These are phyloP conservation scores for Elephas maximus DNA, from an alignment of 2,113 vertebrate species.

Conservation along the genomic window DNA sequence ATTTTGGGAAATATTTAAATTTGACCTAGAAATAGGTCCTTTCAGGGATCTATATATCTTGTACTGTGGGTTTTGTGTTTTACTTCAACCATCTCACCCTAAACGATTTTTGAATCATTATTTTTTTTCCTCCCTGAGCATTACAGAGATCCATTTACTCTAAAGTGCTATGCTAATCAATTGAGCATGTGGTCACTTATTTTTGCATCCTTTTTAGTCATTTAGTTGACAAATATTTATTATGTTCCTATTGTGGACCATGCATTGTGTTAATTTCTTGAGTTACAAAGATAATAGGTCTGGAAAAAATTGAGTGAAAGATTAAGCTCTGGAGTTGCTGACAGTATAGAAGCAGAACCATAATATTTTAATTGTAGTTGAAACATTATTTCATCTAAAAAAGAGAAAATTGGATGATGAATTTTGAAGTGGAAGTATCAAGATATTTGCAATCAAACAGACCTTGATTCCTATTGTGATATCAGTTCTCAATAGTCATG, in stretches of 20 bases:
- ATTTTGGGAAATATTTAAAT: conserved; percentile 23
- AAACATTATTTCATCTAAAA: neutral
- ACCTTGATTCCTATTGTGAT: neutral
- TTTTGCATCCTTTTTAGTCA: neutral
- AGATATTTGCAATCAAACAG: neutral
- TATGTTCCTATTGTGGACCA: neutral
- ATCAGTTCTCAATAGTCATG: neutral
- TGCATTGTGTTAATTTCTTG: neutral
- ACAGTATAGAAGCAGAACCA: neutral
- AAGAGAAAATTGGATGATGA: neutral
- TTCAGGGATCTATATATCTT: neutral
- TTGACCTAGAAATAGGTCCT: neutral
- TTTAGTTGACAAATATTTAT: neutral
- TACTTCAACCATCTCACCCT: neutral
- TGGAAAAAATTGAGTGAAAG: neutral
- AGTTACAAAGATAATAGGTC: neutral
- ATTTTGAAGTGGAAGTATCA: neutral
- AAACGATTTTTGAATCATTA: neutral
- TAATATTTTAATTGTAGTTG: neutral
- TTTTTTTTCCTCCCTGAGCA: neutral
- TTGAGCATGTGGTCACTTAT: neutral
- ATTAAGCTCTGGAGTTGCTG: neutral
- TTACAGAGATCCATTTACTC: neutral
- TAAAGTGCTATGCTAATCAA: neutral
- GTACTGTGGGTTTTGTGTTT: neutral